Conservation (phyloP, 2,888 invertebrate genomes). For the Sclerodermus sp. region DNA sequence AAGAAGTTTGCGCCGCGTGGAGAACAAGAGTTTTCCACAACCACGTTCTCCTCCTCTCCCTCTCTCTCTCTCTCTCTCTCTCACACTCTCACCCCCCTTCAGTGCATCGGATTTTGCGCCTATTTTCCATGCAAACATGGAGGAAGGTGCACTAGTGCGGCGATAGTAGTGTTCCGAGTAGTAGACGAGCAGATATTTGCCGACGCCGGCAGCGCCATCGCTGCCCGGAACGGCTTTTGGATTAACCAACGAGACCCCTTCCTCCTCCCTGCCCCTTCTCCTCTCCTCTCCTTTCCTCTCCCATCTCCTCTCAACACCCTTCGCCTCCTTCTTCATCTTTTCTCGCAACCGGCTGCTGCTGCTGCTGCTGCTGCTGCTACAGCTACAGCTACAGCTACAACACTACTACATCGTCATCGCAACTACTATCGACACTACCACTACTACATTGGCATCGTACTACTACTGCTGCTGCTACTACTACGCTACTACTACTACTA, state of each 20-base stretch:
- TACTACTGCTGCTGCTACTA: conserved; percentile 25
- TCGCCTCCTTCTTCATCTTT: too few species aligned
- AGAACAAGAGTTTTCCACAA: too few species aligned
- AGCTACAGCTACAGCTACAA: too few species aligned
- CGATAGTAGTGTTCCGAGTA: conserved; percentile 25
- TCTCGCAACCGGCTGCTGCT: too few species aligned
- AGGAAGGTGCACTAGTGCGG: conserved; percentile 35
- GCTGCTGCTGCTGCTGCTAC: too few species aligned
- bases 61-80: too few species aligned
- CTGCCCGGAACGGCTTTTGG: conserved; percentile 21
- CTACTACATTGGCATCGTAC: conserved; percentile 1
- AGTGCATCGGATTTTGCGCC: conserved; percentile 1
- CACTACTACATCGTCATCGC: conserved; percentile 3
- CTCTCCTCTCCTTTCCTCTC: conserved; percentile 21
- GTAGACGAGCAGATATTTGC: conserved; percentile 14
- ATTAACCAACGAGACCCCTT: background rate
- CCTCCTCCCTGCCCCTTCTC: conserved; percentile 3
- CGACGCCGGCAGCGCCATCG: conserved; percentile 27
- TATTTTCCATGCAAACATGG: conserved; percentile 31
- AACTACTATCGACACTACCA: background rate
- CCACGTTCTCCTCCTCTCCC: too few species aligned
- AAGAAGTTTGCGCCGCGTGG: too few species aligned
- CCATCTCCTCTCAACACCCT: too few species aligned
- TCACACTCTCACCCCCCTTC: too few species aligned
- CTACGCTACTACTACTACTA: too few species aligned